Percentiles rank a stretch among this genome's conserved stretches.
phyloP scores from a whole-genome alignment of 2,113 vertebrate species.

The Cepphus grylle region DNA sequence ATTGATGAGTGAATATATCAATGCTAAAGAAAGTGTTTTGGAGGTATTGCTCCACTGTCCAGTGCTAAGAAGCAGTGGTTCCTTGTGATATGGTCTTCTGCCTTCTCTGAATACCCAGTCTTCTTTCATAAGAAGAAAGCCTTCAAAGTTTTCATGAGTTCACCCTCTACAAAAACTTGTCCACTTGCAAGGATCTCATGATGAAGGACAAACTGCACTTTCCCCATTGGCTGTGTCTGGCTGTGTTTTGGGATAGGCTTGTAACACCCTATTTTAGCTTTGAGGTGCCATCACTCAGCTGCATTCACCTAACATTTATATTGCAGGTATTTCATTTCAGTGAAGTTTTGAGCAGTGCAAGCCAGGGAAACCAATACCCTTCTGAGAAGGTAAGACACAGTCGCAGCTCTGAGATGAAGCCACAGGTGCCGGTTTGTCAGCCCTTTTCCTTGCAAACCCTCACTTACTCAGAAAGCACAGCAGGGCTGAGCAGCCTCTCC shows the following conservation, averaged over 20 bases:
- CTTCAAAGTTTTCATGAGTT: background rate
- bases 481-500: background rate
- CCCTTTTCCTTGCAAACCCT: background rate
- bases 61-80: background rate
- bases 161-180: background rate
- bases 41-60: background rate
- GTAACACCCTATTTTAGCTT: background rate
- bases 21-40: background rate
- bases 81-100: background rate
- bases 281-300: background rate
- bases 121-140: background rate
- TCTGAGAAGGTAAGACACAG: background rate
- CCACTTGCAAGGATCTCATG: background rate
- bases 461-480: background rate
- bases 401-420: background rate
- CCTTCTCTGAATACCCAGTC: background rate
- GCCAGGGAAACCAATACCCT: background rate
- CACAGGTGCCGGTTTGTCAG: background rate
- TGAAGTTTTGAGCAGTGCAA: background rate
- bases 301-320: background rate
- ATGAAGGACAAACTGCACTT: background rate
- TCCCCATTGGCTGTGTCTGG: background rate
- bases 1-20: background rate
- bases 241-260: background rate
- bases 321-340: conserved; percentile 70